Evolutionary conservation across 2,113 vertebrate species (phyloP).

Genomic region (Laterallus jamaicensis): DNA sequence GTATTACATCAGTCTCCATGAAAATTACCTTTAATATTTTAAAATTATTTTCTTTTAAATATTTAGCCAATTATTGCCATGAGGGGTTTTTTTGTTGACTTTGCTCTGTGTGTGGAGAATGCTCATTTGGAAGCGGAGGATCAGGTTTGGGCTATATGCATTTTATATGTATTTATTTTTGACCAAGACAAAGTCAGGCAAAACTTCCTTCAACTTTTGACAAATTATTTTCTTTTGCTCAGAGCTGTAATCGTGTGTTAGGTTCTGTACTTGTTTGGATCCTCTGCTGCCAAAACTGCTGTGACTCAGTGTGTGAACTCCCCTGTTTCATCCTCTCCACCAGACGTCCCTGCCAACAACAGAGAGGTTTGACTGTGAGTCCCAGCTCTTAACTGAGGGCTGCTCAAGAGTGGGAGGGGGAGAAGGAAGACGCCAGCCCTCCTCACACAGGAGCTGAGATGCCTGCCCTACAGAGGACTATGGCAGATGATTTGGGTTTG

Average conservation of each 20-base stretch:
- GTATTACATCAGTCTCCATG: not conserved
- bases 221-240: not conserved
- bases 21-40: not conserved
- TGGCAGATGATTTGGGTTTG: not conserved
- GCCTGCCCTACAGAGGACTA: not conserved
- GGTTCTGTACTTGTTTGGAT: not conserved
- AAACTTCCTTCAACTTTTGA: not conserved
- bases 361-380: not conserved
- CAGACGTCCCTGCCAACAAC: not conserved
- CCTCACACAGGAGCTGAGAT: not conserved
- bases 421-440: not conserved
- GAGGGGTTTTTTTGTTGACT: not conserved
- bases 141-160: not conserved
- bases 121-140: not conserved
- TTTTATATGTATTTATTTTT: not conserved
- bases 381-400: not conserved
- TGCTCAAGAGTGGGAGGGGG: not conserved
- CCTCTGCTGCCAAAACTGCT: not conserved
- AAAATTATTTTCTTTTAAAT: not conserved
- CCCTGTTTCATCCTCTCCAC: not conserved
- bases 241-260: not conserved
- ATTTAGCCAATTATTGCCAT: not conserved
- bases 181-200: not conserved
- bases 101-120: not conserved
- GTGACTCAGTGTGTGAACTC: not conserved